Percentiles rank a stretch among this genome's conserved stretches.
Conservation (phyloP, 2,797 vertebrate species). For the Zenarchopterus dispar region DNA sequence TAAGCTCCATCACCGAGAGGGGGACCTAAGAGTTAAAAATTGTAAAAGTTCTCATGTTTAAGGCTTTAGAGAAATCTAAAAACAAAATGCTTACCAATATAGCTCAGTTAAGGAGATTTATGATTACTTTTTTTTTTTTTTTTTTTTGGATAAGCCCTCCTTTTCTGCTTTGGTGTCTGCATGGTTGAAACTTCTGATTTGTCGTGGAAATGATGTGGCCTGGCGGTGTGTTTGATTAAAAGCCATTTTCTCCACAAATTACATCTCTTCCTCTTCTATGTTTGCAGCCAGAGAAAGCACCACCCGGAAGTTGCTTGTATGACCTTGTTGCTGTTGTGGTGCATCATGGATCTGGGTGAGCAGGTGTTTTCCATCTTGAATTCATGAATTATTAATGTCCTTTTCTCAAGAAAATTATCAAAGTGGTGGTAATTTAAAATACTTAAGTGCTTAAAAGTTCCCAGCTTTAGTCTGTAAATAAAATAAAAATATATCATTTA, state of each 20-base stretch:
- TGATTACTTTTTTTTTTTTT: too few relatives aligned
- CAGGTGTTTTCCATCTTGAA: slow-evolving; percentile 28
- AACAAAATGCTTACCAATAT: too few relatives aligned
- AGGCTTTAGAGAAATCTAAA: too few relatives aligned
- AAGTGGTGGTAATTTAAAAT: background rate
- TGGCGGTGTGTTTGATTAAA: background rate
- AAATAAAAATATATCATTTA: too few relatives aligned
- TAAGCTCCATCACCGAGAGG: background rate
- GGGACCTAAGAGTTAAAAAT: background rate
- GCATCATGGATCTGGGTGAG: slow-evolving; percentile 99
- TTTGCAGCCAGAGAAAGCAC: slow-evolving; percentile 89
- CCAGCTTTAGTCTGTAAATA: too few relatives aligned
- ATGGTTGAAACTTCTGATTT: too few relatives aligned
- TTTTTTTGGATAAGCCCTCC: too few relatives aligned
- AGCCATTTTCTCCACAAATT: background rate
- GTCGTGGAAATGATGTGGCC: too few relatives aligned
- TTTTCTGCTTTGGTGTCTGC: too few relatives aligned
- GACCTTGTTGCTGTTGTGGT: slow-evolving; percentile 96
- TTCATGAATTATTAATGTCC: background rate
- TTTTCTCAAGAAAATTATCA: background rate
- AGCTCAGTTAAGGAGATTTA: too few relatives aligned
- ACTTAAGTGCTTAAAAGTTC: background rate
- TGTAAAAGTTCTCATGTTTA: background rate
- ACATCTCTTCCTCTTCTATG: slow-evolving; percentile 18
- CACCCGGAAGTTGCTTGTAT: slow-evolving; percentile 91